Conservation (phyloP, 2,888 invertebrate species). For the Drosophila mimetica region DNA sequence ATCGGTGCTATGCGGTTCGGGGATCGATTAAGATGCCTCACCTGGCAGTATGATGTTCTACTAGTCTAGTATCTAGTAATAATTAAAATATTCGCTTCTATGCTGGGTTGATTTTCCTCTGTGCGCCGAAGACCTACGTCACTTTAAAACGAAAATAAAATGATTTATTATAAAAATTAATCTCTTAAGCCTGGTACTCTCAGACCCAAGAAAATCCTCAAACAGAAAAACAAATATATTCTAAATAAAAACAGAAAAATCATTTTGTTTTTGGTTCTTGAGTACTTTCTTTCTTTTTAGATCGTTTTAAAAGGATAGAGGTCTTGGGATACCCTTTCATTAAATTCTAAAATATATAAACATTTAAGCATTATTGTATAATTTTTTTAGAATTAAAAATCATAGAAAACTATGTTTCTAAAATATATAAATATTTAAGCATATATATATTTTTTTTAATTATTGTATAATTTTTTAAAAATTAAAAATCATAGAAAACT, state of each 20-base stretch:
- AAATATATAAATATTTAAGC: too few species aligned
- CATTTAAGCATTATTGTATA: too few species aligned
- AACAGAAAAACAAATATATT: neutral
- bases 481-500: too few species aligned
- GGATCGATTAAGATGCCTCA: constrained; percentile 6
- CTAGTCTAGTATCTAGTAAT: constrained; percentile 18
- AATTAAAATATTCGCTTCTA: neutral
- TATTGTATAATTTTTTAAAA: too few species aligned
- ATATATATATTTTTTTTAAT: too few species aligned
- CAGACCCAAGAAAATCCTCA: neutral
- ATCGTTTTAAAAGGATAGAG: neutral
- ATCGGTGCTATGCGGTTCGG: neutral
- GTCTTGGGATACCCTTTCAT: neutral
- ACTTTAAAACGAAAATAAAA: neutral
- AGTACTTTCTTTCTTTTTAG: neutral
- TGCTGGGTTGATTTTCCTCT: neutral
- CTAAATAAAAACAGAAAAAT: neutral
- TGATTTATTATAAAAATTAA: neutral
- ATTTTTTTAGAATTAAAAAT: too few species aligned
- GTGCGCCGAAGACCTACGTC: neutral
- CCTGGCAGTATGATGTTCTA: constrained; percentile 3
- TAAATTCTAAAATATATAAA: too few species aligned
- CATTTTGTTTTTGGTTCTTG: neutral
- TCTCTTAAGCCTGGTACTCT: neutral
- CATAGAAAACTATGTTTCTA: too few species aligned